phyloP scores from a whole-genome alignment of 1,140 invertebrate genomes.

The Drosophila oshimai region DNA sequence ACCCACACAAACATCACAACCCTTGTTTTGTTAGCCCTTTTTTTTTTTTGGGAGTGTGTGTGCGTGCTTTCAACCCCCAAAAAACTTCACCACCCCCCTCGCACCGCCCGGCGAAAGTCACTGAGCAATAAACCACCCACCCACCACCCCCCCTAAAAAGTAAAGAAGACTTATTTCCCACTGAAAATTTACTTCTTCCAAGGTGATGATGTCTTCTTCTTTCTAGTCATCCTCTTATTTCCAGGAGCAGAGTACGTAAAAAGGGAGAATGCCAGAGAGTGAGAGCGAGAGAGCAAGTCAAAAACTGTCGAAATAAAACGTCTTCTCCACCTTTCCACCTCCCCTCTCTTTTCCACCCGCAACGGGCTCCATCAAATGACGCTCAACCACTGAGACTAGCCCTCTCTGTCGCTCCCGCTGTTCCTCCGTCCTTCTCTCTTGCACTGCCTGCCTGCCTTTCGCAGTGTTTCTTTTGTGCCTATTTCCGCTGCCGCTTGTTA shows the following conservation, averaged over 20 bases:
- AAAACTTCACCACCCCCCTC: constrained; percentile 1
- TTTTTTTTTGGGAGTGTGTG: constrained; percentile 11
- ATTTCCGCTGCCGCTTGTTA: constrained; percentile 52
- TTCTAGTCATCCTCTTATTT: constrained; percentile 8
- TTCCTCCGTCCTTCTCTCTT: constrained; percentile 14
- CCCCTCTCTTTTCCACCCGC: constrained; percentile 7
- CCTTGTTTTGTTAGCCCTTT: constrained; percentile 69
- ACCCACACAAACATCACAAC: constrained; percentile 34
- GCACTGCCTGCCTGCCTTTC: constrained; percentile 14
- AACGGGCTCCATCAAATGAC: constrained; percentile 1
- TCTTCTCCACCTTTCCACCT: constrained; percentile 31
- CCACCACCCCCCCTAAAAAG: constrained; percentile 9
- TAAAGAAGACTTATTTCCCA: constrained; percentile 16
- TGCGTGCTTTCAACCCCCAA: constrained; percentile 63
- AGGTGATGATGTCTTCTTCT: constrained; percentile 32
- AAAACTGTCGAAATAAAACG: constrained; percentile 80
- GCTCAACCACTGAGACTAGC: constrained; percentile 23
- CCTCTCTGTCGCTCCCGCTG: not conserved
- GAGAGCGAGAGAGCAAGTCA: constrained; percentile 49
- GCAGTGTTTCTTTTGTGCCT: constrained; percentile 43
- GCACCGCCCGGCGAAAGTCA: constrained; percentile 32
- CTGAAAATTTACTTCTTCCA: constrained; percentile 35
- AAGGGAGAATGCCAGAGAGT: constrained; percentile 22
- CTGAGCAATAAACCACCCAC: constrained; percentile 28
- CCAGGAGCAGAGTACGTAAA: constrained; percentile 35